Conservation (phyloP, 2,797 vertebrate species). For the Aselliscus stoliczkanus region DNA sequence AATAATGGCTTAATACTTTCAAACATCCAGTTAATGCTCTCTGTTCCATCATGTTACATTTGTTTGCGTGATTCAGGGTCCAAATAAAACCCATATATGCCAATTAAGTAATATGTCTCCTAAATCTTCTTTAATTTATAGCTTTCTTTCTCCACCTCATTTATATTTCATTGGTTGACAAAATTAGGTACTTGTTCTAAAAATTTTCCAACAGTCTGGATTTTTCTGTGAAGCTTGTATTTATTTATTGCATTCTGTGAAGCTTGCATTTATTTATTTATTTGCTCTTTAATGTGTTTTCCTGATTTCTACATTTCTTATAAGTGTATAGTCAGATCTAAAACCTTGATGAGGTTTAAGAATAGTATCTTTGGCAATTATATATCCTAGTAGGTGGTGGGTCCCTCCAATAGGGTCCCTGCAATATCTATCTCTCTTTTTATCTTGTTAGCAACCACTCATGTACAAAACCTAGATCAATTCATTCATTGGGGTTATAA, state of each 20-base stretch:
- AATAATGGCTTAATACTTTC: not conserved
- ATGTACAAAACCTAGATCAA: not conserved
- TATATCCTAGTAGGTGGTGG: not conserved
- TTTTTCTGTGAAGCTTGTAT: not conserved
- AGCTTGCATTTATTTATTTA: too few relatives aligned
- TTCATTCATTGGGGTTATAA: not conserved
- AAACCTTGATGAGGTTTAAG: not conserved
- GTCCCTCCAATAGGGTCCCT: not conserved
- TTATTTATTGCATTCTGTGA: not conserved
- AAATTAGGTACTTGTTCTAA: not conserved
- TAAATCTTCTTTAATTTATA: not conserved
- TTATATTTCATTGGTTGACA: not conserved
- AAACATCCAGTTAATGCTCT: not conserved
- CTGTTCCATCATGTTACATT: not conserved
- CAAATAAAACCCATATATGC: not conserved
- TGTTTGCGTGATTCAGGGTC: not conserved
- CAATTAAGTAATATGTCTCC: not conserved
- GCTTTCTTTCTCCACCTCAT: not conserved
- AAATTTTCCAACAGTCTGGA: not conserved
- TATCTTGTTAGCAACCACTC: not conserved
- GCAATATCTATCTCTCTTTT: not conserved
- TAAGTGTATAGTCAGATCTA: not conserved
- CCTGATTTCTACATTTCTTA: not conserved
- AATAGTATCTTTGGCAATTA: not conserved
- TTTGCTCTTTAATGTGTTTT: not conserved